Percentiles rank a stretch among this genome's conserved stretches.
phyloP scores from a whole-genome alignment of 2,113 vertebrate genomes.

The Poeciliopsis turrubarensis region DNA sequence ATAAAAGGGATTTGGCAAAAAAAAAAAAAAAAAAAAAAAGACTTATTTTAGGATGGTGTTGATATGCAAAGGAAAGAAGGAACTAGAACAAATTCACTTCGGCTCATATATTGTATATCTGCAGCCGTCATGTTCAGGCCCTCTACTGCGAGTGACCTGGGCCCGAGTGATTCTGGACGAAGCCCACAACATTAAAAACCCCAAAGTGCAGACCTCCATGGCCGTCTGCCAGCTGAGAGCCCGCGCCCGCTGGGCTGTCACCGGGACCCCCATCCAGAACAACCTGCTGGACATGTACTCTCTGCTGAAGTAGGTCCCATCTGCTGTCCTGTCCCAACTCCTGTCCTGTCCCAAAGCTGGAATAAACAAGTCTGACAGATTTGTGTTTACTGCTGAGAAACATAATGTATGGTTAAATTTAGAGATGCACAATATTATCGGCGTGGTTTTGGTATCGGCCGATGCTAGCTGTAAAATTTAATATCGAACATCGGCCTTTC shows the following conservation, averaged over 20 bases:
- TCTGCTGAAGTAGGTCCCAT: slow-evolving; percentile 87
- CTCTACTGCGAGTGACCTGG: slow-evolving; percentile 87
- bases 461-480: too few species aligned
- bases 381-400: too few species aligned
- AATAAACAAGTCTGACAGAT: too few species aligned
- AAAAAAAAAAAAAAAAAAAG: too few species aligned
- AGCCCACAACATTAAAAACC: slow-evolving; percentile 95
- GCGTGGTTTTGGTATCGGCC: too few species aligned
- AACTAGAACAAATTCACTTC: not conserved
- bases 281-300: slow-evolving; percentile 97
- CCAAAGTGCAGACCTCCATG: slow-evolving; percentile 89
- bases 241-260: slow-evolving; percentile 90
- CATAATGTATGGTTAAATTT: too few species aligned
- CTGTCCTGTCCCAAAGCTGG: not conserved
- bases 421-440: too few species aligned
- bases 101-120: not conserved
- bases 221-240: slow-evolving; percentile 90
- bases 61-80: not conserved
- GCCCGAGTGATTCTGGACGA: slow-evolving; percentile 91
- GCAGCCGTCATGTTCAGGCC: slow-evolving; percentile 58
- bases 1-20: too few species aligned
- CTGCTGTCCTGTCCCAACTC: not conserved
- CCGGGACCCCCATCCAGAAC: slow-evolving; percentile 96
- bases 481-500: too few species aligned
- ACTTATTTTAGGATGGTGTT: too few species aligned